Evolutionary conservation across 2,888 invertebrate species (phyloP), one percentile per base, ranked within the genome.

Genomic region (Fragum sueziense): DNA sequence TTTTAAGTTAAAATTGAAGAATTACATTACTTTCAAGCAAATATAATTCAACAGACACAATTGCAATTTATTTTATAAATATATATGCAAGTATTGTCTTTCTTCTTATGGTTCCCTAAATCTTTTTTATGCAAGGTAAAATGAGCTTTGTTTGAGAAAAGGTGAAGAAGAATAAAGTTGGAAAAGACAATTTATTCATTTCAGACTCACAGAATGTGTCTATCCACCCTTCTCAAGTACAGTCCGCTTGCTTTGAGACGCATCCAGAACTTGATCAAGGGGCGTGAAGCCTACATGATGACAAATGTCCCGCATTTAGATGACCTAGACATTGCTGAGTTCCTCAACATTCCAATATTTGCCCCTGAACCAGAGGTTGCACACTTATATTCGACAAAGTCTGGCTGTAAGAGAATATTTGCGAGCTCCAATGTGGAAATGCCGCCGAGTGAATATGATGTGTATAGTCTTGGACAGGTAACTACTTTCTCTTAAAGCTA

Each of bases 331-430:
- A 87, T 93, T 41, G 90, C 93, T 2, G 91, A 93, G 51, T 81
- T 81, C 54, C 88, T 93, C 17, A 88, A 92, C 59, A 87, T 93
- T 1, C 92, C 93, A 6, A 87, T 93, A 41, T 83, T 93, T 57
- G 82, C 90, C 51, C 89, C 92, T 3, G 93, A 93, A 76, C 93
- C 93, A 4, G 92, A 93, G 59, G 88, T 92, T 0, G 91, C 92
- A 27, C 89, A 92, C 70, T 88, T 93, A 11, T 93, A 92, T 83
- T 91, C 91, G 29, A 92, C 92, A 7, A 93, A 93, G 84, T 93
- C 93, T 17, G 93, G 93, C 1, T 90, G 91, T 76, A 93, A 93
- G 85, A 84, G 93, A 34, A 91, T 93, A 41, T 93, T 93, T 85
- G 89, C 89, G 65, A 90, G 90, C 84, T 92, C 92, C 54, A 87